Evolutionary conservation across 2,888 invertebrate genomes (phyloP), one percentile per base, ranked within the genome.

Genomic region (Himalopsyche japonica): DNA sequence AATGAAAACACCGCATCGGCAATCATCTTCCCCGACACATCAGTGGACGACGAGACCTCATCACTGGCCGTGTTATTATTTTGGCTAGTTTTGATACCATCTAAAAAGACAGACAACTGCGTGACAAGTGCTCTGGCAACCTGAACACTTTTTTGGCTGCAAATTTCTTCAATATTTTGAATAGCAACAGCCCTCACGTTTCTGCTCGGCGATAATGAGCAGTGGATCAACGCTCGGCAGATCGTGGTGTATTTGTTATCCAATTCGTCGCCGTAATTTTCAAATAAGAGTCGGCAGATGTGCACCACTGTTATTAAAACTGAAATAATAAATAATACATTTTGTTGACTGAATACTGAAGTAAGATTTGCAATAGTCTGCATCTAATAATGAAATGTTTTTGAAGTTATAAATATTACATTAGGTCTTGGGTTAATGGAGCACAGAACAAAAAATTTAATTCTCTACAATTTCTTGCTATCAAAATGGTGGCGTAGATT

Each of bases 211-310:
- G 94, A 94, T 15, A 95, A 94, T 32, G 96, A 91, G 82, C 95
- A 95, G 87, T 94, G 93, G 79, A 97, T 91, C 37, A 98, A 91
- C 0, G 96, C 96, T 88, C 94, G 93, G 89, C 95, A 94, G 79
- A 97, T 90, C 0, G 95, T 95, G 3, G 93, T 93, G 24, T 93
- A 90, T 87, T 93, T 93, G 24, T 95, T 95, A 87, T 93, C 94
- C 87, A 96, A 90, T 89, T 94, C 94, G 87, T 93, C 93, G 15
- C 92, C 92, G 91, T 96, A 95, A 87, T 95, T 94, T 85, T 94
- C 92, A 79, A 97, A 91, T 64, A 97, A 91, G 86, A 93, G 93
- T 89, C 95, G 95, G 89, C 96, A 95, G 88, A 97, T 92, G 88
- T 95, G 92, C 91, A 95, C 95, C 87, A 97, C 93, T 90, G 95